Evolutionary conservation across 2,113 vertebrate genomes (phyloP).

Genomic region (Brachypodius melanocephalos): DNA sequence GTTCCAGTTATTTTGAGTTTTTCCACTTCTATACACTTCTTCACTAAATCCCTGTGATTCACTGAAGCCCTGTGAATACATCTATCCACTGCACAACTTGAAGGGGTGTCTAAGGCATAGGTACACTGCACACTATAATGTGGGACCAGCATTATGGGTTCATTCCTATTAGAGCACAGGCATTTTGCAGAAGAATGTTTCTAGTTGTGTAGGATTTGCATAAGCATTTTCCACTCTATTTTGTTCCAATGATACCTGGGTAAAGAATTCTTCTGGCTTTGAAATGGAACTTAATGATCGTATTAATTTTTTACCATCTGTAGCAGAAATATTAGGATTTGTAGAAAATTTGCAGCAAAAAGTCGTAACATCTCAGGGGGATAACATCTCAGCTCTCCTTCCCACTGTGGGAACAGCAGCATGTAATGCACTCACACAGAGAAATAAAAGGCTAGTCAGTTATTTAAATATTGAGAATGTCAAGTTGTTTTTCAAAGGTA

Average conservation of each 20-base stretch:
- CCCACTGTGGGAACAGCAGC: background rate
- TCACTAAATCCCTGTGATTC: background rate
- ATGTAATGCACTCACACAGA: background rate
- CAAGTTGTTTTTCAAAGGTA: background rate
- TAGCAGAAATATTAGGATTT: background rate
- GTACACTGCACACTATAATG: background rate
- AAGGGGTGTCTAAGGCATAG: background rate
- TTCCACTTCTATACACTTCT: background rate
- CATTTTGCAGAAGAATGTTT: background rate
- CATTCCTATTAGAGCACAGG: background rate
- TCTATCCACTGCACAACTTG: background rate
- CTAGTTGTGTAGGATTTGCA: background rate
- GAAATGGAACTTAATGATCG: background rate
- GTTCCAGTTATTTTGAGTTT: slow-evolving; percentile 32
- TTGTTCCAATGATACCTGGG: background rate
- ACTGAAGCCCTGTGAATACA: background rate
- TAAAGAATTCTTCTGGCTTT: background rate
- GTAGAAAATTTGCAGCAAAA: background rate
- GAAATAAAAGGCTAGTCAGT: background rate
- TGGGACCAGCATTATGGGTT: background rate
- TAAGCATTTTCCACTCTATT: background rate
- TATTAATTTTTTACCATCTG: background rate
- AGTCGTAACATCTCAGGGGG: background rate
- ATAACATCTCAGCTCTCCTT: background rate
- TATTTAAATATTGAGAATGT: background rate